Percentiles rank a stretch among this genome's conserved stretches.
Evolutionary conservation across 2,888 invertebrate genomes (phyloP).

Genomic region (Lasius fuliginosus): DNA sequence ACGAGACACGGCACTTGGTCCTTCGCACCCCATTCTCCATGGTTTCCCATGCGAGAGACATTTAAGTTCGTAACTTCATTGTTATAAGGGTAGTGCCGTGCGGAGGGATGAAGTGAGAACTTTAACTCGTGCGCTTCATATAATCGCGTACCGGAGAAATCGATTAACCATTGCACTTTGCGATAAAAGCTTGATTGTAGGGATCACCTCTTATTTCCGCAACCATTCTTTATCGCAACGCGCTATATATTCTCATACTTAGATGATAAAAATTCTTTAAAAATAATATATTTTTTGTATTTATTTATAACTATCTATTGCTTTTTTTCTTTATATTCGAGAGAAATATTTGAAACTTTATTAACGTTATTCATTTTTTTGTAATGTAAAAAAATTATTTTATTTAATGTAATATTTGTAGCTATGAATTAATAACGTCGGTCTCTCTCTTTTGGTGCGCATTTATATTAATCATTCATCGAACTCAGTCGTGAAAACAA

Average conservation of each 20-base stretch:
- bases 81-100: conserved; percentile 63
- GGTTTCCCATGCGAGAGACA: conserved; percentile 74
- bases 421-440: background rate
- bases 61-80: conserved; percentile 76
- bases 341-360: background rate
- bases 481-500: conserved; percentile 17
- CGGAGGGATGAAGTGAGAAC: conserved; percentile 40
- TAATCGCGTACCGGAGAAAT: conserved; percentile 67
- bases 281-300: background rate
- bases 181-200: conserved; percentile 53
- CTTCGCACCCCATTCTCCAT: conserved; percentile 78
- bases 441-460: background rate
- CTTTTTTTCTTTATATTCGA: background rate
- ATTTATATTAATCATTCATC: background rate
- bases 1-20: conserved; percentile 77
- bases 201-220: conserved; percentile 66
- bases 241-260: background rate
- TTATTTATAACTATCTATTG: background rate
- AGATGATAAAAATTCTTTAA: background rate
- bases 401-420: background rate
- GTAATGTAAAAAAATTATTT: background rate
- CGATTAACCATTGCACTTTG: conserved; percentile 70
- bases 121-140: conserved; percentile 59
- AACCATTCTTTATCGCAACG: background rate
- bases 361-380: background rate